Percentiles rank a stretch among this genome's conserved stretches.
These are phyloP conservation scores for Oryzias dopingdopingensis DNA, from an alignment of 2,797 vertebrate genomes.

Conservation along the genomic window DNA sequence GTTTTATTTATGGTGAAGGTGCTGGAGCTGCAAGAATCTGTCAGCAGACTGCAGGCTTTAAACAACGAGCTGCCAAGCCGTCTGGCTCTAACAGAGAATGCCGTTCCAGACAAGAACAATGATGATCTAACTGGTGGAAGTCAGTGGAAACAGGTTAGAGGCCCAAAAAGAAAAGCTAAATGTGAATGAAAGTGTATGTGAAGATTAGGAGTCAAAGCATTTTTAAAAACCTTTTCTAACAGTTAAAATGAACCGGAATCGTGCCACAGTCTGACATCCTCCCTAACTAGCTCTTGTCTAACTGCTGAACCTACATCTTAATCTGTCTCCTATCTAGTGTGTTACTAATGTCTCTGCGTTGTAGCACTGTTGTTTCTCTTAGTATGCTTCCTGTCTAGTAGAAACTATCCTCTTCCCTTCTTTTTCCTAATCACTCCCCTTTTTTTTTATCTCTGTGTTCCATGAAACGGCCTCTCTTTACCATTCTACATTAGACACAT, in stretches of 20 bases:
- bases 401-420: conserved; percentile 51
- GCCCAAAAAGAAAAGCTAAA: not conserved
- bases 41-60: conserved; percentile 77
- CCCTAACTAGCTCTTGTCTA: conserved; percentile 54
- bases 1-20: conserved; percentile 71
- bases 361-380: conserved; percentile 44
- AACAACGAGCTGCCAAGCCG: conserved; percentile 82
- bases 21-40: conserved; percentile 79
- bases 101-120: conserved; percentile 38
- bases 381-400: conserved; percentile 50
- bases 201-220: not conserved
- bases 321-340: conserved; percentile 53
- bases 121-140: conserved; percentile 25
- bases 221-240: conserved; percentile 6
- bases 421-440: conserved; percentile 69
- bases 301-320: conserved; percentile 55
- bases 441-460: conserved; percentile 70
- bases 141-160: conserved; percentile 75
- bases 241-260: conserved; percentile 25
- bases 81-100: conserved; percentile 62
- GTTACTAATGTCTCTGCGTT: conserved; percentile 44
- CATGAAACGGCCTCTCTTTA: conserved; percentile 67
- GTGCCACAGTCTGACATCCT: conserved; percentile 53
- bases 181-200: not conserved
- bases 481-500: conserved; percentile 77